phyloP scores from a whole-genome alignment of 2,113 vertebrate species.

The Caranx ignobilis region DNA sequence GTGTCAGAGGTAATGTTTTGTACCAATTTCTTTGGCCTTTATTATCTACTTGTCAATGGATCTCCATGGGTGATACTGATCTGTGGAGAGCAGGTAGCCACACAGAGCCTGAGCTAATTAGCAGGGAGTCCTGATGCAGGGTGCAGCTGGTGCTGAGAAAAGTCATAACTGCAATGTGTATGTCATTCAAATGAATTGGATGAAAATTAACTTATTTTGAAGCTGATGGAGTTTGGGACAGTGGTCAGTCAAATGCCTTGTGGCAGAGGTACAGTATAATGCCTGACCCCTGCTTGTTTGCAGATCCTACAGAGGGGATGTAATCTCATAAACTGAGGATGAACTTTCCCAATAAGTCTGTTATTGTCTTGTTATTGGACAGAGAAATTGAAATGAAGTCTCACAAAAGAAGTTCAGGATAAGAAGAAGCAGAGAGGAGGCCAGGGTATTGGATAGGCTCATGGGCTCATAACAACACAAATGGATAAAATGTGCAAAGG shows the following conservation, averaged over 20 bases:
- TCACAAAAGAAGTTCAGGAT: too few species aligned
- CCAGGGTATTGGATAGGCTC: too few species aligned
- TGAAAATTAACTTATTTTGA: background rate
- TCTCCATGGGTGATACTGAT: constrained; percentile 23
- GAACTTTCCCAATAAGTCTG: too few species aligned
- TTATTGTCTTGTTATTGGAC: too few species aligned
- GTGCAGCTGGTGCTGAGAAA: background rate
- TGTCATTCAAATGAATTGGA: background rate
- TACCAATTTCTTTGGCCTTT: background rate
- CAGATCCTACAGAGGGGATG: too few species aligned
- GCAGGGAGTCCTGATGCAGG: background rate
- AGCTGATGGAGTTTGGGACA: background rate
- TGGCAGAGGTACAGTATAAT: background rate
- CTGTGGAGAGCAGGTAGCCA: background rate
- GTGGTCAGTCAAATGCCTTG: background rate
- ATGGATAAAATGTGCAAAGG: too few species aligned
- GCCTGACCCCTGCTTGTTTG: too few species aligned
- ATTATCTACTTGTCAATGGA: background rate
- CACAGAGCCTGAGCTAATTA: background rate
- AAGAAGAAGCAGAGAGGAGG: too few species aligned
- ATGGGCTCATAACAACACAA: too few species aligned
- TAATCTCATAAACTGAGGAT: too few species aligned
- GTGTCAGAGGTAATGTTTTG: background rate
- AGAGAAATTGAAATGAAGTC: too few species aligned
- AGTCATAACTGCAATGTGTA: background rate